phyloP scores from a whole-genome alignment of 1,140 invertebrate species.

The Anastatus disparis region DNA sequence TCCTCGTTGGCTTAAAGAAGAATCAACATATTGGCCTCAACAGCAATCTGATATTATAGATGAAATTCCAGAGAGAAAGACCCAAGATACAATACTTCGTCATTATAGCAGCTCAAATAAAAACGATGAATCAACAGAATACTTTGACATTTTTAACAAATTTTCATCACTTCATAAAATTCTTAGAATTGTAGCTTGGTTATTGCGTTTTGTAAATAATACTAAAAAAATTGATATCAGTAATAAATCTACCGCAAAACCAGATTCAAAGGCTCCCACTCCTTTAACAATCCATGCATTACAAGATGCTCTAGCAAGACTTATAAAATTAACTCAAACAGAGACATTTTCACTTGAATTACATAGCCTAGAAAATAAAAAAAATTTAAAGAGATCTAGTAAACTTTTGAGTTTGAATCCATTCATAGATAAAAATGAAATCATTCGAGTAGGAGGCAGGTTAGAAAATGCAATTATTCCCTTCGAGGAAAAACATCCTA shows the following conservation, averaged over 20 bases:
- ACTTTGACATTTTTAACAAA: neutral
- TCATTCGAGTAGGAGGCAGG: slow-evolving; percentile 35
- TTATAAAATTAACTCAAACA: neutral
- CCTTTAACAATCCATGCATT: too few species aligned
- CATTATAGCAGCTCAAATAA: too few species aligned
- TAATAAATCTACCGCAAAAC: neutral
- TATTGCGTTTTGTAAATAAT: neutral
- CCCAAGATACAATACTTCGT: too few species aligned
- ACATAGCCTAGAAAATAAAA: neutral
- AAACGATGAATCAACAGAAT: neutral
- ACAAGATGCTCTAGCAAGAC: too few species aligned
- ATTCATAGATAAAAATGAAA: neutral
- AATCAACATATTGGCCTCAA: neutral
- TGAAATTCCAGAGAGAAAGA: neutral
- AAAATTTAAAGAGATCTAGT: neutral
- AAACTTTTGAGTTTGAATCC: neutral
- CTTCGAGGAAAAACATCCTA: slow-evolving; percentile 42
- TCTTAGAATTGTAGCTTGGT: neutral
- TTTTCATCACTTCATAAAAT: neutral
- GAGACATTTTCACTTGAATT: neutral
- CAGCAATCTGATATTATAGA: too few species aligned
- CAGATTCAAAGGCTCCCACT: too few species aligned
- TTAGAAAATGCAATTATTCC: neutral
- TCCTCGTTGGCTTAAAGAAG: neutral
- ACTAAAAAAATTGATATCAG: neutral